Conservation (phyloP, 23 tunicate genomes). For the Clavelina lepadiformis region DNA sequence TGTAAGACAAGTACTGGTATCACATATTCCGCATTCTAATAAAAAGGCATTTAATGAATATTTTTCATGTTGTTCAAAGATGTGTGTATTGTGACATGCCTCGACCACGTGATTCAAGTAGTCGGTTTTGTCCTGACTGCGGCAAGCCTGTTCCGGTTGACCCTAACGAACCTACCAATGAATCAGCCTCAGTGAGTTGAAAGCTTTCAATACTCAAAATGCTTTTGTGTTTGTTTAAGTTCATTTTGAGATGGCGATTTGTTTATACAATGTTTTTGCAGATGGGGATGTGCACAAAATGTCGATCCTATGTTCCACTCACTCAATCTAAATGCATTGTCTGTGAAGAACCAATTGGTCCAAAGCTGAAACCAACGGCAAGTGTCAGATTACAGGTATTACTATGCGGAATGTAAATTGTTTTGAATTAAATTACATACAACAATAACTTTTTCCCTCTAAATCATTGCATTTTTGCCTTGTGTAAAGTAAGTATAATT, state of each 20-base stretch:
- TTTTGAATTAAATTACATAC: background rate
- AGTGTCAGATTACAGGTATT: slow-evolving; percentile 75
- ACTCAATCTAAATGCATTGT: slow-evolving; percentile 85
- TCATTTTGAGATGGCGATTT: no score
- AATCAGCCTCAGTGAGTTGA: slow-evolving; percentile 88
- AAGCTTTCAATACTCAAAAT: no score
- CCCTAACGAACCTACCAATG: slow-evolving; percentile 32
- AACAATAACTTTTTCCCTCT: background rate
- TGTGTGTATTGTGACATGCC: slow-evolving; percentile 88
- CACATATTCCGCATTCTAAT: no score
- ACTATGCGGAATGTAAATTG: background rate
- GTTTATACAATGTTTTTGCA: slow-evolving; percentile 5
- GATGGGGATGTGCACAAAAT: slow-evolving; percentile 93
- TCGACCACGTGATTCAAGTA: slow-evolving; percentile 39
- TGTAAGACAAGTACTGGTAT: no score
- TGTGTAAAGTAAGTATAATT: background rate
- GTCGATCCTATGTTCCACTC: slow-evolving; percentile 89
- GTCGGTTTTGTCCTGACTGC: slow-evolving; percentile 80
- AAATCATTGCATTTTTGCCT: background rate
- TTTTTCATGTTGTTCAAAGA: no score
- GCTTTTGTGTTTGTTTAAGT: no score
- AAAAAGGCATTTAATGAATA: no score
- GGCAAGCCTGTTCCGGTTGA: slow-evolving; percentile 95
- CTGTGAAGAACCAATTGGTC: slow-evolving; percentile 81
- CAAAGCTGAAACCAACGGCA: slow-evolving; percentile 41